A percentile compares a stretch with the other conserved stretches of the same genome.
Conservation (phyloP, 2,797 vertebrate genomes). For the Triplophysa yarkandensis region DNA sequence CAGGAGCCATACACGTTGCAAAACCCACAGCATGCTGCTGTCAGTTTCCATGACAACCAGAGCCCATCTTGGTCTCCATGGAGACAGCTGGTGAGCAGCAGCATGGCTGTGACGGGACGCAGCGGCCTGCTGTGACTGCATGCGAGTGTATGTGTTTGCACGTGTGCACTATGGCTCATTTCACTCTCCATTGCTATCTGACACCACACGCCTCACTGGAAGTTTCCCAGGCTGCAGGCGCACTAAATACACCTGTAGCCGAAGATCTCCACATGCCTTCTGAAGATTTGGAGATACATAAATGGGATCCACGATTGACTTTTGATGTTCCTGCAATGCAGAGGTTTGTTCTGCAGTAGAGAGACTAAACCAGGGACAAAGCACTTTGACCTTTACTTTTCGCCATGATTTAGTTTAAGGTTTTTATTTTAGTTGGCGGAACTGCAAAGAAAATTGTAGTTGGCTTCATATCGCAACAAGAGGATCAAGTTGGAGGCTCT, state of each 20-base stretch:
- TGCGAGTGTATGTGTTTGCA: constrained; percentile 33
- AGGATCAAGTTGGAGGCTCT: neutral
- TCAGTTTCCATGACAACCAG: constrained; percentile 80
- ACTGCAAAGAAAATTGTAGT: neutral
- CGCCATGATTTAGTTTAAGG: neutral
- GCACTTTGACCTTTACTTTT: neutral
- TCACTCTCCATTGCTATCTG: neutral
- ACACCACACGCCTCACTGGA: neutral
- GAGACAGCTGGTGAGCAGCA: constrained; percentile 77
- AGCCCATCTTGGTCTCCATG: constrained; percentile 77
- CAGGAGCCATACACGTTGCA: constrained; percentile 34
- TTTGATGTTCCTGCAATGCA: constrained; percentile 5
- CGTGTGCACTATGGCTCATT: constrained; percentile 30
- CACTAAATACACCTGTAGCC: constrained; percentile 20
- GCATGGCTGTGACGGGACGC: constrained; percentile 52
- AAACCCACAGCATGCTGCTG: constrained; percentile 55
- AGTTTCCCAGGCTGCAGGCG: neutral
- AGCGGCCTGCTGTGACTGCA: constrained; percentile 27
- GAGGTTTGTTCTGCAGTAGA: neutral
- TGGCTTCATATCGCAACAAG: neutral
- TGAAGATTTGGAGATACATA: neutral
- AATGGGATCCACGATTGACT: neutral
- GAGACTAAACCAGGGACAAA: neutral
- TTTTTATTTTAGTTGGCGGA: neutral
- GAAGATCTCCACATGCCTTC: neutral